Evolutionary conservation across 2,113 vertebrate species (phyloP), one percentile per base, ranked within the genome.

Genomic region (Penelope pileata): DNA sequence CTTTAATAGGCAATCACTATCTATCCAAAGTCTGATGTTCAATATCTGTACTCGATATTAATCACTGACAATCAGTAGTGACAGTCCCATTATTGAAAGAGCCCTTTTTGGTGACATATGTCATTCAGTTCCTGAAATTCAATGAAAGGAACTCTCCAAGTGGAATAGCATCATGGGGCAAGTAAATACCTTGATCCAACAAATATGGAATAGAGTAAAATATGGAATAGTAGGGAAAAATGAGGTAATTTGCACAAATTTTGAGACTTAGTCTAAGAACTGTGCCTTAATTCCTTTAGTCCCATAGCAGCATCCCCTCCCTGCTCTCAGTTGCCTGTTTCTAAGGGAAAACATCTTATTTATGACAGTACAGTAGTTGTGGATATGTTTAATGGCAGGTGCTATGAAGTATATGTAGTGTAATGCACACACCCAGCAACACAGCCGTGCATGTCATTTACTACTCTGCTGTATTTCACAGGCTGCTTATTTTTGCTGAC

Each of bases 401-500:
- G 32, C 60, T 72, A 9, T 12, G 6, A 42, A 34, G 27, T 34
- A 4, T 23, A 12, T 13, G 1, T 26, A 50, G 43, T 1, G 1
- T 26, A 56, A 10, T 11, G 29, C 22, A 16, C 2, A 4, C 32
- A 75, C 21, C 50, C 27, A 34, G 40, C 78, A 66, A 32, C 11
- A 43, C 32, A 29, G 43, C 1, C 4, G 7, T 22, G 58, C 6
- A 3, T 45, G 43, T 26, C 53, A 48, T 68, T 81, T 58, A 8
- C 36, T 54, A 1, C 50, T 84, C 63, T 22, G 18, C 32, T 48
- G 1, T 16, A 5, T 80, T 93, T 77, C 73, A 90, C 47, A 90
- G 32, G 10, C 68, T 83, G 76, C 64, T 88, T 13, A 5, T 63
- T 80, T 79, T 11, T 89, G 13, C 43, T 96, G 95, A 95, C 96